Percentiles rank a stretch among this genome's conserved stretches.
Evolutionary conservation across 2,113 vertebrate genomes (phyloP).

Genomic region (Gulo gulo): DNA sequence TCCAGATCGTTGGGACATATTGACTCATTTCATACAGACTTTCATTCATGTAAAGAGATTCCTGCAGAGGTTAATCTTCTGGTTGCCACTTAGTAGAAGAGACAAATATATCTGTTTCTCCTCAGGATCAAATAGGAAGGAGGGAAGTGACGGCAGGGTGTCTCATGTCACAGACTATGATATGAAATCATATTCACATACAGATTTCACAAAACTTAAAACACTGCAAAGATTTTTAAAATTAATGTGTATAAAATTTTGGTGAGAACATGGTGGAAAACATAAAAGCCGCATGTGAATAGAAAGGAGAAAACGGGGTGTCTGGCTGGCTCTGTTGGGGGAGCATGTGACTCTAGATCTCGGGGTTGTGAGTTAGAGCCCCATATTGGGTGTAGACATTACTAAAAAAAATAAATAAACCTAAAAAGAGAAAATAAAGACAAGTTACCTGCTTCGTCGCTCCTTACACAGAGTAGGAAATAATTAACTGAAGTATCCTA

Average conservation of each 20-base stretch:
- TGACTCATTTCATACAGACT: neutral
- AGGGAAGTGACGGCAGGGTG: neutral
- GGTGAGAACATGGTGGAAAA: neutral
- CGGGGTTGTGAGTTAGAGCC: neutral
- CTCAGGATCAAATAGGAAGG: neutral
- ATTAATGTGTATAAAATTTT: neutral
- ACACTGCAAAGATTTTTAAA: neutral
- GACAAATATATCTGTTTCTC: neutral
- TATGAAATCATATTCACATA: neutral
- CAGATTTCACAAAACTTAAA: slow-evolving; percentile 25
- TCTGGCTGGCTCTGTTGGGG: neutral
- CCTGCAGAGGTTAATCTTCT: neutral
- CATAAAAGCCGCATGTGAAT: neutral
- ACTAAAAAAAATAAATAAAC: neutral
- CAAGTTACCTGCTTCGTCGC: neutral
- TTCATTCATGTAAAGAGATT: slow-evolving; percentile 8
- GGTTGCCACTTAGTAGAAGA: neutral
- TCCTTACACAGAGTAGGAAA: neutral
- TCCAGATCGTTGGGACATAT: neutral
- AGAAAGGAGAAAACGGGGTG: neutral
- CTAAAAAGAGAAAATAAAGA: neutral
- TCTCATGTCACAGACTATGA: neutral
- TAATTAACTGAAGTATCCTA: neutral
- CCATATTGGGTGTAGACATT: neutral
- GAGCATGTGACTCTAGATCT: neutral